Evolutionary conservation across 1,140 invertebrate genomes (phyloP).

Genomic region (Euborellia annulipes): DNA sequence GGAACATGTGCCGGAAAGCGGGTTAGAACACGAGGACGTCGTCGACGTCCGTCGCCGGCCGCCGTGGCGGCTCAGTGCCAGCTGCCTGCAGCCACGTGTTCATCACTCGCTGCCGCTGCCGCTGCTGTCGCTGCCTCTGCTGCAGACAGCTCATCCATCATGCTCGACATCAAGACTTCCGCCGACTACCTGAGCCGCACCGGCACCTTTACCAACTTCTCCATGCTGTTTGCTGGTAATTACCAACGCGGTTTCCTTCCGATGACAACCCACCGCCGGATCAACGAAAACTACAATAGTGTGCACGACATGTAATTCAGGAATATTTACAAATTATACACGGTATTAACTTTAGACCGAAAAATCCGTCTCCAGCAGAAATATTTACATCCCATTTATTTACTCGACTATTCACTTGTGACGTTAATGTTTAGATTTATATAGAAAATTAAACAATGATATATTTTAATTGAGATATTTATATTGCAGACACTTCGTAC

Average conservation of each 20-base stretch:
- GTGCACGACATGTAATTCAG: background rate
- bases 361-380: no score
- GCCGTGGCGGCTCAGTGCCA: conserved; percentile 9
- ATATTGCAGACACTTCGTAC: conserved; percentile 44
- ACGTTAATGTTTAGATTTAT: no score
- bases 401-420: background rate
- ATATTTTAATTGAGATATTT: conserved; percentile 16
- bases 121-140: conserved; percentile 10
- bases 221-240: conserved; percentile 47
- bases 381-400: background rate
- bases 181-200: conserved; percentile 39
- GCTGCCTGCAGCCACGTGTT: conserved; percentile 11
- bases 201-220: conserved; percentile 41
- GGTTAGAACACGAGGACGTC: background rate
- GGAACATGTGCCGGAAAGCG: background rate
- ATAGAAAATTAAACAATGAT: background rate
- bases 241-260: conserved; percentile 11
- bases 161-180: conserved; percentile 45
- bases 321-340: no score
- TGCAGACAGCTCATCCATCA: conserved; percentile 19
- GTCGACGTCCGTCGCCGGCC: conserved; percentile 14
- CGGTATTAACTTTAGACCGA: no score
- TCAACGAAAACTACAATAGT: conserved; percentile 1
- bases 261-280: background rate
- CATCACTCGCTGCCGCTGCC: conserved; percentile 10